Percentiles rank a stretch among this genome's conserved stretches.
phyloP scores from a whole-genome alignment of 2,113 vertebrate species.

The Prunella himalayana region DNA sequence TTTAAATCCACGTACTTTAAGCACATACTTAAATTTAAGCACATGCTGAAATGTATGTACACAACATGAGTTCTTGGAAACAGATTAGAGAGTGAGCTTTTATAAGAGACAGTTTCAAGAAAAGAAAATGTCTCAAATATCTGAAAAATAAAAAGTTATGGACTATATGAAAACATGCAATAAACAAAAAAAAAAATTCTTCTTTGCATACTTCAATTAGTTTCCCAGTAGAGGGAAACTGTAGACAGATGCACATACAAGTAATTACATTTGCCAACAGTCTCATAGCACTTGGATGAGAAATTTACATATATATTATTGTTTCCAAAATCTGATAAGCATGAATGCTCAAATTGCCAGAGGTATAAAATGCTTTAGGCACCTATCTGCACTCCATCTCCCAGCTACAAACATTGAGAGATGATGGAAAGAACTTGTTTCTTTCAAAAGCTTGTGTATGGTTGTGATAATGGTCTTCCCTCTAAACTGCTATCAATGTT shows the following conservation, averaged over 20 bases:
- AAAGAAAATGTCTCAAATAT: neutral
- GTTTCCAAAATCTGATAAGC: slow-evolving; percentile 6
- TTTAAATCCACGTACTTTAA: neutral
- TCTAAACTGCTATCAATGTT: neutral
- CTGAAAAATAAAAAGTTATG: neutral
- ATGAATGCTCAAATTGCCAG: neutral
- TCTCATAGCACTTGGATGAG: neutral
- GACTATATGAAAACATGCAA: neutral
- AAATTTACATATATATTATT: slow-evolving; percentile 57
- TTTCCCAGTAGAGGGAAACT: neutral
- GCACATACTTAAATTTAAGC: neutral
- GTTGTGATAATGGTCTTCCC: neutral
- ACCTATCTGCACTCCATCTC: neutral
- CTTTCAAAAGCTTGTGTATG: neutral
- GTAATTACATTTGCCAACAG: neutral
- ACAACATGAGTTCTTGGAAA: neutral
- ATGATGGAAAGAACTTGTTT: neutral
- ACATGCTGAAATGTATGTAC: neutral
- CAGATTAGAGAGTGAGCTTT: accelerated
- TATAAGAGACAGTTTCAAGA: neutral
- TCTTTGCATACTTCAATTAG: neutral
- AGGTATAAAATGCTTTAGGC: neutral
- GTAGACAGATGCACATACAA: neutral
- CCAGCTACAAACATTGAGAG: neutral
- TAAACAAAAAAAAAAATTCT: neutral